These are phyloP conservation scores for Drosophila hamatofila DNA, from an alignment of 2,888 invertebrate species.

Conservation along the genomic window DNA sequence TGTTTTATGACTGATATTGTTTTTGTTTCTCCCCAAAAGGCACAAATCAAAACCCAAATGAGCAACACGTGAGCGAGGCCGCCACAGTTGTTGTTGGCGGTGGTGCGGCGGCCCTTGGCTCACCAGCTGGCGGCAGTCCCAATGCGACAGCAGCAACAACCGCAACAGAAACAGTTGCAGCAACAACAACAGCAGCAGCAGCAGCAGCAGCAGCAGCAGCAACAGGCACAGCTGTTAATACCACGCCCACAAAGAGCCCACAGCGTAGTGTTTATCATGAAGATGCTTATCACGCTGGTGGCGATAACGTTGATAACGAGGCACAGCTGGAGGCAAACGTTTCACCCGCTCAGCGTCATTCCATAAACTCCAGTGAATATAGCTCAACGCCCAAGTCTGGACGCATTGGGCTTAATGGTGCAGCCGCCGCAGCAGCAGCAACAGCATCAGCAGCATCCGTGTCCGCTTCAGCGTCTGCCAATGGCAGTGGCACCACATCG, in stretches of 20 bases:
- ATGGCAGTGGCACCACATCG: constrained; percentile 64
- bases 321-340: constrained; percentile 45
- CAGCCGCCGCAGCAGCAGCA: constrained; percentile 5
- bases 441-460: constrained; percentile 7
- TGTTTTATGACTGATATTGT: constrained; percentile 6
- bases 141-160: constrained; percentile 36
- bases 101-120: constrained; percentile 35
- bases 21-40: constrained; percentile 50
- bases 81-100: constrained; percentile 48
- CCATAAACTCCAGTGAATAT: constrained; percentile 78
- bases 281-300: constrained; percentile 69
- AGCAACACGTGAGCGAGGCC: constrained; percentile 66
- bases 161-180: constrained; percentile 11
- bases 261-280: constrained; percentile 72
- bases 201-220: constrained; percentile 19
- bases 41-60: constrained; percentile 81
- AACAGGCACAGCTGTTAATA: constrained; percentile 26
- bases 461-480: constrained; percentile 36
- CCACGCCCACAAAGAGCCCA: constrained; percentile 72
- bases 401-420: constrained; percentile 44
- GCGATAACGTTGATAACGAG: constrained; percentile 63
- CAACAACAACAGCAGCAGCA: constrained; percentile 18
- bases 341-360: constrained; percentile 73
- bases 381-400: constrained; percentile 78
- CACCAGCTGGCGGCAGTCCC: constrained; percentile 45